A percentile compares a stretch with the other conserved stretches of the same genome.
Conservation (phyloP, 2,888 invertebrate species). For the Drosophila anomalipes region DNA sequence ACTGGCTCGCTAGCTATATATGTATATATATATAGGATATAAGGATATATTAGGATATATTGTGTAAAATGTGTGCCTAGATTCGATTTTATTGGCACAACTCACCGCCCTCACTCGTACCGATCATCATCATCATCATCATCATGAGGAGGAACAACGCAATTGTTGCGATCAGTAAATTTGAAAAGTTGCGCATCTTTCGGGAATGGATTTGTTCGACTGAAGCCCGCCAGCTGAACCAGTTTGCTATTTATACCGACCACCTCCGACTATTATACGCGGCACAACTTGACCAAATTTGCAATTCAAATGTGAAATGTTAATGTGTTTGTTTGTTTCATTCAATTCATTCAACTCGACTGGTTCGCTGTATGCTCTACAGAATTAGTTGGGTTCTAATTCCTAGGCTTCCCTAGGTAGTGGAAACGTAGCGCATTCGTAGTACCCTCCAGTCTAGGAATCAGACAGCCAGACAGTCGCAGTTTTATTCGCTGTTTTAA, state of each 20-base stretch:
- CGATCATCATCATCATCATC: conserved; percentile 22
- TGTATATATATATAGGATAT: not conserved
- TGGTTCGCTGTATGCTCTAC: conserved; percentile 10
- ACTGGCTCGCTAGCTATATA: conserved; percentile 72
- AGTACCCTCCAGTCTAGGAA: not conserved
- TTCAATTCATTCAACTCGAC: not conserved
- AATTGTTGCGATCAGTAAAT: conserved; percentile 12
- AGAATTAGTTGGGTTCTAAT: not conserved
- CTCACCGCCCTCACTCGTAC: conserved; percentile 28
- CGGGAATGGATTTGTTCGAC: conserved; percentile 25
- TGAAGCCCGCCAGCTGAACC: conserved; percentile 42
- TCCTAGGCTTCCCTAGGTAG: too few relatives aligned
- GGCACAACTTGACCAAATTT: conserved; percentile 20
- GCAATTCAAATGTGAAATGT: conserved; percentile 17
- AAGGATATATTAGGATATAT: not conserved
- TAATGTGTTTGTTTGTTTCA: not conserved
- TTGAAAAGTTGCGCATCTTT: conserved; percentile 51
- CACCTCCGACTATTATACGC: not conserved
- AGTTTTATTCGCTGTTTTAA: conserved; percentile 42
- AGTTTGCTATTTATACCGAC: conserved; percentile 68
- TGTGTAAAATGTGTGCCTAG: not conserved
- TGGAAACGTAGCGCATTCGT: conserved; percentile 12
- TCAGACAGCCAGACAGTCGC: not conserved
- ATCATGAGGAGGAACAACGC: conserved; percentile 33
- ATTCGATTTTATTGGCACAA: not conserved